Percentiles rank a stretch among this genome's conserved stretches.
Evolutionary conservation across 92 coral and sea anemone genomes (phyloP).

Genomic region (Palythoa heliodiscus): DNA sequence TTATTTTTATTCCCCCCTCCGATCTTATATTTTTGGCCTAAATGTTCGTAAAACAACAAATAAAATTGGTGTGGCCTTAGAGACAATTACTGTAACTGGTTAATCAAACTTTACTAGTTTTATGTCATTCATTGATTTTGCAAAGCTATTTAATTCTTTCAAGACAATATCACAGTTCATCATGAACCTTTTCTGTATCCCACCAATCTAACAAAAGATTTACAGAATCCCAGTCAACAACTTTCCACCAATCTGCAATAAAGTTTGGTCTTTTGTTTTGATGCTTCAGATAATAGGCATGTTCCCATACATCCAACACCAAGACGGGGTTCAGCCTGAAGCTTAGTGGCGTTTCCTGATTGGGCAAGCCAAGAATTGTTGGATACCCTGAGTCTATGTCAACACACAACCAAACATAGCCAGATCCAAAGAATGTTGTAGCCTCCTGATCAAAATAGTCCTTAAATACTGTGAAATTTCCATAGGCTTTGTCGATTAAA

Average conservation of each 20-base stretch:
- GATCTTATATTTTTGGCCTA: too few relatives aligned
- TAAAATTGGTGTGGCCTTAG: too few relatives aligned
- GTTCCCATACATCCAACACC: conserved; percentile 94
- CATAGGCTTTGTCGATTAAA: conserved; percentile 75
- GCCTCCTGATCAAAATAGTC: conserved; percentile 69
- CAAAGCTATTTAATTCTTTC: too few relatives aligned
- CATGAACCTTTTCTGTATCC: conserved; percentile 69
- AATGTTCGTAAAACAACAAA: too few relatives aligned
- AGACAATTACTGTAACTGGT: too few relatives aligned
- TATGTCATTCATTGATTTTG: too few relatives aligned
- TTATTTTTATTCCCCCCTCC: too few relatives aligned
- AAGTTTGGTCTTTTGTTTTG: conserved; percentile 80
- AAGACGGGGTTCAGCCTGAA: conserved; percentile 62
- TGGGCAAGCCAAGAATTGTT: conserved; percentile 58
- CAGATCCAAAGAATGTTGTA: conserved; percentile 78
- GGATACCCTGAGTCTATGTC: conserved; percentile 58
- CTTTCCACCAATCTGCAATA: conserved; percentile 82
- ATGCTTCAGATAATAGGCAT: conserved; percentile 93
- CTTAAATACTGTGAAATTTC: conserved; percentile 66
- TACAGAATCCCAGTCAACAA: conserved; percentile 90
- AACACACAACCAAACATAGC: conserved; percentile 84
- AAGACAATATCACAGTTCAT: conserved; percentile 65
- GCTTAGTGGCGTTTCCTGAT: conserved; percentile 83
- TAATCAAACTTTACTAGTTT: too few relatives aligned
- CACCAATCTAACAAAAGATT: conserved; percentile 81